phyloP scores from a whole-genome alignment of 2,888 invertebrate species.

The Leuctra nigra region DNA sequence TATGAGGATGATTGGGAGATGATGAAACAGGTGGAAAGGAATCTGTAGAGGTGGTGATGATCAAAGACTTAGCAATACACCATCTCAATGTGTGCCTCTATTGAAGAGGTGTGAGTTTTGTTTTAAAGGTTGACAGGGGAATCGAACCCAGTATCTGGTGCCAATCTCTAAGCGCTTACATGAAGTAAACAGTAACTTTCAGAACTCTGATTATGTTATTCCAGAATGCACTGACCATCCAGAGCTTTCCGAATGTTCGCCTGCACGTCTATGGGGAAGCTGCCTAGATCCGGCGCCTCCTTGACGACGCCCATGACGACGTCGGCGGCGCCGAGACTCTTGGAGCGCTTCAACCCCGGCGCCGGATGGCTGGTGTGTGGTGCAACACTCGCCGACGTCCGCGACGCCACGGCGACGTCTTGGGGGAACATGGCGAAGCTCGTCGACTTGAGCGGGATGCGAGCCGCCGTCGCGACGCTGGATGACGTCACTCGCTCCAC shows the following conservation, averaged over 20 bases:
- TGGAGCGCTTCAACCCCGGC: constrained; percentile 66
- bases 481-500: neutral
- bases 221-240: constrained; percentile 23
- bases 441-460: constrained; percentile 23
- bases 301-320: constrained; percentile 54
- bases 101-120: too few relatives aligned
- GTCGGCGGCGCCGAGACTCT: constrained; percentile 73
- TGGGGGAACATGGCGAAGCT: constrained; percentile 18
- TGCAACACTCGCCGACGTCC: constrained; percentile 15
- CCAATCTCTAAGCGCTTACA: too few relatives aligned
- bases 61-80: too few relatives aligned
- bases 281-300: constrained; percentile 68
- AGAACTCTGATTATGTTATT: too few relatives aligned
- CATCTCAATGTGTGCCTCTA: too few relatives aligned
- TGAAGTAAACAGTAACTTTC: too few relatives aligned
- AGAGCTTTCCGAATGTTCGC: constrained; percentile 66
- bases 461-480: neutral
- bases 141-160: too few relatives aligned
- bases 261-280: constrained; percentile 67
- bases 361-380: constrained; percentile 28
- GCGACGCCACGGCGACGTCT: neutral
- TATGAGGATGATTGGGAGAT: too few relatives aligned
- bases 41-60: too few relatives aligned
- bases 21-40: too few relatives aligned
- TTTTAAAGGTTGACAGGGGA: too few relatives aligned